These are phyloP conservation scores for Umimayanthus kanabou DNA, from an alignment of 92 coral and sea anemone genomes.

Conservation along the genomic window DNA sequence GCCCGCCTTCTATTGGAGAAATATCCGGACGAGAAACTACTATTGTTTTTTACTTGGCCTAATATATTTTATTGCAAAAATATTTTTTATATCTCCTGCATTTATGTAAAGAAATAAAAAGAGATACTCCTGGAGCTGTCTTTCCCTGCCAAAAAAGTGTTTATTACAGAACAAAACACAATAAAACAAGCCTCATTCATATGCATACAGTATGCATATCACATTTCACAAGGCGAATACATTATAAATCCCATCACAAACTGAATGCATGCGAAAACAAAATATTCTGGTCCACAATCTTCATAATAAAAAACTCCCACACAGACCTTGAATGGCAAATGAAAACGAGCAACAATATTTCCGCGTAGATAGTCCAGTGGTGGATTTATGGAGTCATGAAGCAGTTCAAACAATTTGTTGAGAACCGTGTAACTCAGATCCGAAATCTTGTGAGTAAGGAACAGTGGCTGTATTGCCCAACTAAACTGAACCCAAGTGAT, in stretches of 20 bases:
- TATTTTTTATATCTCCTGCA: background rate
- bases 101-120: slow-evolving; percentile 3
- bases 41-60: too few relatives aligned
- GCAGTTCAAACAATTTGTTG: slow-evolving; percentile 46
- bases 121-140: background rate
- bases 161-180: slow-evolving; percentile 16
- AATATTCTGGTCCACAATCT: slow-evolving; percentile 34
- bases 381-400: slow-evolving; percentile 52
- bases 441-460: slow-evolving; percentile 36
- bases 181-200: slow-evolving; percentile 4
- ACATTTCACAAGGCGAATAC: slow-evolving; percentile 12
- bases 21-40: too few relatives aligned
- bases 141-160: slow-evolving; percentile 20
- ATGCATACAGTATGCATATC: background rate
- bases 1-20: too few relatives aligned
- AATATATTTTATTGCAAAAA: background rate
- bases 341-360: background rate
- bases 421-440: slow-evolving; percentile 46
- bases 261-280: slow-evolving; percentile 1
- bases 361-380: slow-evolving; percentile 43
- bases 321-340: background rate
- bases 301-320: slow-evolving; percentile 25
- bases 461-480: slow-evolving; percentile 41
- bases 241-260: slow-evolving; percentile 16
- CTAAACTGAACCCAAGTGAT: slow-evolving; percentile 51